These are phyloP conservation scores for Phalacrocorax carbo DNA, from an alignment of 2,113 vertebrate species.

Conservation along the genomic window DNA sequence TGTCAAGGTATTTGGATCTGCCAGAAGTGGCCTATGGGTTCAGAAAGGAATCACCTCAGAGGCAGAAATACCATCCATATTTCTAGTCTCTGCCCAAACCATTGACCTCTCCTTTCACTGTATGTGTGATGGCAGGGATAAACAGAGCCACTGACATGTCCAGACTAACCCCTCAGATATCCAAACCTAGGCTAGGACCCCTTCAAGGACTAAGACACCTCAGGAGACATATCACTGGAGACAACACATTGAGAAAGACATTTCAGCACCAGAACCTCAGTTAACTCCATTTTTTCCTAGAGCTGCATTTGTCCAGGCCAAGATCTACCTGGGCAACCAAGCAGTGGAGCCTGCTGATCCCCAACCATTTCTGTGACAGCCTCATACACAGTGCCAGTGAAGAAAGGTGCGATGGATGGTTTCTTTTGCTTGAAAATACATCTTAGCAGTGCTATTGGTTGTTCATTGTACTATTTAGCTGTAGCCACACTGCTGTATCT, in stretches of 20 bases:
- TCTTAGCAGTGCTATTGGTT: not conserved
- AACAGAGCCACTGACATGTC: not conserved
- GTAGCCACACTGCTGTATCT: not conserved
- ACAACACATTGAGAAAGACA: not conserved
- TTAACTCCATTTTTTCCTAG: not conserved
- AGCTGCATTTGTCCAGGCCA: not conserved
- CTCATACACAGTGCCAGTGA: not conserved
- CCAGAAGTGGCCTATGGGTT: not conserved
- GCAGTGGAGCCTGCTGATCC: not conserved
- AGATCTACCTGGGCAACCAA: not conserved
- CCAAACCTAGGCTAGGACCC: not conserved
- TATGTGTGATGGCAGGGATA: not conserved
- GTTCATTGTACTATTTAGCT: not conserved
- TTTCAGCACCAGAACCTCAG: not conserved
- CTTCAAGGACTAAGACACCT: not conserved
- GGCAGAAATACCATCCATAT: conserved; percentile 50
- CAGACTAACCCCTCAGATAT: not conserved
- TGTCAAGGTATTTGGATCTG: not conserved
- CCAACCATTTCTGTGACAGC: not conserved
- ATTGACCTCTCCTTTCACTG: not conserved
- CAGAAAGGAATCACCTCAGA: conserved; percentile 16
- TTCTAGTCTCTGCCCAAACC: not conserved
- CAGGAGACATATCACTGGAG: not conserved
- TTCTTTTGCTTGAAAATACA: not conserved
- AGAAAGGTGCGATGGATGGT: not conserved